Evolutionary conservation across 2,888 invertebrate genomes (phyloP).

Genomic region (Drosophila colorata): DNA sequence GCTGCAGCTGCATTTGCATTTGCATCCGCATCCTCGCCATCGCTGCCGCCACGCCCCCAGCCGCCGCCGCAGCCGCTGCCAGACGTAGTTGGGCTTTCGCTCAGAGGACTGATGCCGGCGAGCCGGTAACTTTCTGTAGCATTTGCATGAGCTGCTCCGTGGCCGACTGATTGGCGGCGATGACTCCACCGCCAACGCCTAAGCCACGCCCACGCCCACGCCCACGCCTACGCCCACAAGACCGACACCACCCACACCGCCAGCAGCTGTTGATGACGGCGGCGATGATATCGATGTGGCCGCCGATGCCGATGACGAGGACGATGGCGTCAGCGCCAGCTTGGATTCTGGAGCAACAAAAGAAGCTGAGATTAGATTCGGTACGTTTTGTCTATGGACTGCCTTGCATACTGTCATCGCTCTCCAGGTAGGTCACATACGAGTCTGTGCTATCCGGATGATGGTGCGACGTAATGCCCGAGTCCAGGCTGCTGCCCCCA

Average conservation of each 20-base stretch:
- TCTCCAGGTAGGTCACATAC: conserved; percentile 96
- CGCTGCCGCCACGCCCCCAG: conserved; percentile 6
- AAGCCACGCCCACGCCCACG: conserved; percentile 39
- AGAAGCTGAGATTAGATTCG: conserved; percentile 85
- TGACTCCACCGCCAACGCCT: conserved; percentile 35
- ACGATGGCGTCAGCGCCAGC: conserved; percentile 83
- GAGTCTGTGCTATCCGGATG: conserved; percentile 94
- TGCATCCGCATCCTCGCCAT: conserved; percentile 33
- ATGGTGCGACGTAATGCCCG: conserved; percentile 87
- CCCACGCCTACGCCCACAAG: conserved; percentile 57
- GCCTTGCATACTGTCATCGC: conserved; percentile 92
- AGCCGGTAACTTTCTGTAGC: conserved; percentile 83
- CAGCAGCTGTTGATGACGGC: conserved; percentile 67
- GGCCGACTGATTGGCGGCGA: conserved; percentile 76
- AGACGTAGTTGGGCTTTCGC: conserved; percentile 51
- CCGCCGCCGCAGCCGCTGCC: conserved; percentile 16
- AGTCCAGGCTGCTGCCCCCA: conserved; percentile 85
- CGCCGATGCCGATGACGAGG: conserved; percentile 78
- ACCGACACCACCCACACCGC: conserved; percentile 48
- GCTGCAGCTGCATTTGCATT: conserved; percentile 28
- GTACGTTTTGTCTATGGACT: conserved; percentile 88
- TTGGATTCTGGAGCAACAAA: conserved; percentile 85
- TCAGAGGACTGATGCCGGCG: conserved; percentile 69
- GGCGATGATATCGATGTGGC: conserved; percentile 81
- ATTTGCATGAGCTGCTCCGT: conserved; percentile 84